Conservation (phyloP, 2,888 invertebrate species). For the Polydrusus cervinus region DNA sequence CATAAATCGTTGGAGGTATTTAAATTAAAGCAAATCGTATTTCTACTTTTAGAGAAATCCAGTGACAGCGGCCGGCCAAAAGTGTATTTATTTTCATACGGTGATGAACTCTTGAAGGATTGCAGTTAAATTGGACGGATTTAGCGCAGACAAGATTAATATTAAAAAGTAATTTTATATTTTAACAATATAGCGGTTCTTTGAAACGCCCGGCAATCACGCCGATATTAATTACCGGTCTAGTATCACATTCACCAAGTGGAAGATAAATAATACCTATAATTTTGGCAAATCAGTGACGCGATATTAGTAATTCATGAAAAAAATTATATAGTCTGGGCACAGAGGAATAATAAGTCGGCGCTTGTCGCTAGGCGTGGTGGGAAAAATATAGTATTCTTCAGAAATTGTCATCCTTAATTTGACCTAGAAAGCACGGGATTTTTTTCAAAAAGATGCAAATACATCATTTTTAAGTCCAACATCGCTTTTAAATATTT, state of each 20-base stretch:
- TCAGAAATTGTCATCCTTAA: no score
- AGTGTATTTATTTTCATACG: neutral
- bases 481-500: no score
- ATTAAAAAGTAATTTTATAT: neutral
- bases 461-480: no score
- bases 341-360: neutral
- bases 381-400: no score
- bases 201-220: neutral
- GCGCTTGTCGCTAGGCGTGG: neutral
- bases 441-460: no score
- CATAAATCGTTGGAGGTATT: no score
- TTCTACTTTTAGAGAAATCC: no score
- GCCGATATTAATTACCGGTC: neutral
- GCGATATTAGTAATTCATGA: neutral
- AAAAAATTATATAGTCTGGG: neutral
- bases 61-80: no score
- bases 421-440: no score
- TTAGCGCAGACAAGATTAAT: neutral
- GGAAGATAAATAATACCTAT: constrained; percentile 2
- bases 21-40: no score
- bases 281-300: neutral
- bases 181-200: neutral
- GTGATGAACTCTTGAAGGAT: no score
- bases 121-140: neutral
- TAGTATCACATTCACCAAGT: neutral